Conservation (phyloP, 2,797 vertebrate species). For the Pipistrellus pygmaeus region DNA sequence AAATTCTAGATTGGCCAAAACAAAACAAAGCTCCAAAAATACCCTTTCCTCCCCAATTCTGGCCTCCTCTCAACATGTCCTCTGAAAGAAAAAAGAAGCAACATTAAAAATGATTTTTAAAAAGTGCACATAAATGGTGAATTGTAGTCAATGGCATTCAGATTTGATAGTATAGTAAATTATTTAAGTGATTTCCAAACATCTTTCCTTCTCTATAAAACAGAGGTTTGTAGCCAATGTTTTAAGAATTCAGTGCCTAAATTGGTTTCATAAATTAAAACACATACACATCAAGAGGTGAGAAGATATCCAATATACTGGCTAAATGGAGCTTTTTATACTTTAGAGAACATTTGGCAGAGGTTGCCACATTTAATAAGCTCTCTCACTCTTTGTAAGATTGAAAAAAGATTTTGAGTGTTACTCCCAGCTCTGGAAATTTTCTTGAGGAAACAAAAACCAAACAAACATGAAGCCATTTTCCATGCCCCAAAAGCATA, state of each 20-base stretch:
- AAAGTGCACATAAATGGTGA: neutral
- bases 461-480: constrained; percentile 50
- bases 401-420: constrained; percentile 19
- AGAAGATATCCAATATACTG: constrained; percentile 24
- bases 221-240: neutral
- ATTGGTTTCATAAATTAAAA: constrained; percentile 52
- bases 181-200: constrained; percentile 37
- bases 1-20: neutral
- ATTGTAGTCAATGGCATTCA: neutral
- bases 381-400: constrained; percentile 17
- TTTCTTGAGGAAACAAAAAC: constrained; percentile 43
- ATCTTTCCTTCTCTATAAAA: constrained; percentile 55
- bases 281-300: neutral
- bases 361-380: constrained; percentile 57
- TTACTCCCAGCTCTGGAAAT: neutral
- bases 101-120: neutral
- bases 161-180: neutral
- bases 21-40: neutral
- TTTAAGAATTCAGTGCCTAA: constrained; percentile 58
- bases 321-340: constrained; percentile 57
- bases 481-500: neutral
- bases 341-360: constrained; percentile 46
- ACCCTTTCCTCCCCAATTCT: neutral
- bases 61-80: neutral
- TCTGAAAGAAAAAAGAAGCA: neutral